A percentile compares a stretch with the other conserved stretches of the same genome.
Evolutionary conservation across 2,888 invertebrate species (phyloP).

Genomic region (Lithophane socia): DNA sequence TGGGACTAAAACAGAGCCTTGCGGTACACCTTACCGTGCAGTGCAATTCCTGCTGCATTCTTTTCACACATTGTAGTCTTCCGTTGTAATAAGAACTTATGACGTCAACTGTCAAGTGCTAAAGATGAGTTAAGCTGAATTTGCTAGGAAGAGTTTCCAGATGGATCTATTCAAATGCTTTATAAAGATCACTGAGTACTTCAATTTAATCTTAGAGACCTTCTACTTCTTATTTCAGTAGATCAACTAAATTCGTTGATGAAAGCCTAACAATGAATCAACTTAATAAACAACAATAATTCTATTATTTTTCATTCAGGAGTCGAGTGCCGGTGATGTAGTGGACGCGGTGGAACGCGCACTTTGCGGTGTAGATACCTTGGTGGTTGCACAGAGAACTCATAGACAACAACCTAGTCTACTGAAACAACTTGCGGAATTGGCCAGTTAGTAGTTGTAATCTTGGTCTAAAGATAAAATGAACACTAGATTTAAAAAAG

Average conservation of each 20-base stretch:
- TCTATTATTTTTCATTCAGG: slow-evolving; percentile 14
- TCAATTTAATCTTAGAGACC: neutral
- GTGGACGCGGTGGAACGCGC: slow-evolving; percentile 59
- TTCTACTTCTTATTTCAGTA: neutral
- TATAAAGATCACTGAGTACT: neutral
- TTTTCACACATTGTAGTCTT: neutral
- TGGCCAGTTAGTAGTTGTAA: slow-evolving; percentile 60
- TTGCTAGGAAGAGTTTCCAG: neutral
- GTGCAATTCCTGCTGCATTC: neutral
- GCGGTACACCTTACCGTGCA: neutral
- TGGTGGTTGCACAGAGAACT: slow-evolving; percentile 40
- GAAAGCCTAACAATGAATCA: neutral
- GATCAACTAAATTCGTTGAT: neutral
- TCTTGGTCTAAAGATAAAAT: neutral
- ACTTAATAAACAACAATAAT: neutral
- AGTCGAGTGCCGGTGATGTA: slow-evolving; percentile 7
- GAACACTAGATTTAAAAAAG: too few species aligned
- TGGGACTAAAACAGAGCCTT: neutral
- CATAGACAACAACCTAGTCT: slow-evolving; percentile 38
- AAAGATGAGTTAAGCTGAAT: neutral
- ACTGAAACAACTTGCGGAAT: slow-evolving; percentile 55
- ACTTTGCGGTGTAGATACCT: slow-evolving; percentile 44
- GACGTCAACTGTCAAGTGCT: neutral
- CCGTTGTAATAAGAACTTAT: neutral
- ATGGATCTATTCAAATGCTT: neutral